phyloP scores from a whole-genome alignment of 2,888 invertebrate species.

The Lasioglossum lativentre region DNA sequence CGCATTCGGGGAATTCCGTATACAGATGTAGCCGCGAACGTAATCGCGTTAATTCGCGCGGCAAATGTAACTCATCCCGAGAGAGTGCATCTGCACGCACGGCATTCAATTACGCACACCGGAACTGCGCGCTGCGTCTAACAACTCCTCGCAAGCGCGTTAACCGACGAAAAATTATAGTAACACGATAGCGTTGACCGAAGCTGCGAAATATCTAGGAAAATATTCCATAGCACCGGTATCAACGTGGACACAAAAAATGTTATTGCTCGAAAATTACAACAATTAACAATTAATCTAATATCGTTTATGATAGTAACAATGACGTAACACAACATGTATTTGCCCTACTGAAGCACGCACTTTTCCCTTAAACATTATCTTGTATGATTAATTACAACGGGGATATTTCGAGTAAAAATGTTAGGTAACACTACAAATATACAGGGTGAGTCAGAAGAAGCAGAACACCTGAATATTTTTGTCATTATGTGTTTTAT shows the following conservation, averaged over 20 bases:
- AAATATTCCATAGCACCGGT: not conserved
- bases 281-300: too few relatives aligned
- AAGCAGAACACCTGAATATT: too few relatives aligned
- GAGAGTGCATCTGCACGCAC: conserved; percentile 54
- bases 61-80: conserved; percentile 62
- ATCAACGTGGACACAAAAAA: not conserved
- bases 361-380: too few relatives aligned
- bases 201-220: not conserved
- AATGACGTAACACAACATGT: too few relatives aligned
- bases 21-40: conserved; percentile 60
- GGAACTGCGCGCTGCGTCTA: conserved; percentile 20
- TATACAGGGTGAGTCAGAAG: too few relatives aligned
- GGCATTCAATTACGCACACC: conserved; percentile 47
- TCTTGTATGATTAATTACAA: too few relatives aligned
- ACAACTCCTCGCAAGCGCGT: conserved; percentile 14
- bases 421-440: too few relatives aligned
- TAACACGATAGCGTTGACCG: not conserved
- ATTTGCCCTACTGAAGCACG: too few relatives aligned
- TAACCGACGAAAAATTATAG: not conserved
- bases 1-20: conserved; percentile 60
- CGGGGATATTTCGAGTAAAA: too few relatives aligned
- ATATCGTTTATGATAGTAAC: too few relatives aligned
- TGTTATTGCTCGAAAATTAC: not conserved
- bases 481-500: too few relatives aligned
- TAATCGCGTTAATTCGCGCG: conserved; percentile 62